Conservation (phyloP, 2,888 invertebrate genomes). For the Cyrtodaria siliqua region DNA sequence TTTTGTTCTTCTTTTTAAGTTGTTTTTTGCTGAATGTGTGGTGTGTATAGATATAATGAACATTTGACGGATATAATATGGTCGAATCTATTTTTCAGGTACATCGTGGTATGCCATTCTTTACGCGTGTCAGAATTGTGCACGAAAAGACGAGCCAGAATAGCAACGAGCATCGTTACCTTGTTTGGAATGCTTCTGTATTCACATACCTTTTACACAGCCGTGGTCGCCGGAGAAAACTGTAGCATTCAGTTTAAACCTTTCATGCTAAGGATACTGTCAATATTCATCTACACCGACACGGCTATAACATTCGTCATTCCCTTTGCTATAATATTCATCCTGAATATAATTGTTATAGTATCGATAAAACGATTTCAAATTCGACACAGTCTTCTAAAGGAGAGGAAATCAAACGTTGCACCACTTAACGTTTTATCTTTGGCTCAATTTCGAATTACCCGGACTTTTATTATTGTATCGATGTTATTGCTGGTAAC, state of each 20-base stretch:
- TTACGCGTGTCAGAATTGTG: slow-evolving; percentile 86
- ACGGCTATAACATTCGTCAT: slow-evolving; percentile 72
- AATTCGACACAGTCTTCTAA: slow-evolving; percentile 26
- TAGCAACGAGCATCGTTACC: slow-evolving; percentile 60
- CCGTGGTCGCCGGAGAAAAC: slow-evolving; percentile 46
- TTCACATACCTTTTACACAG: slow-evolving; percentile 74
- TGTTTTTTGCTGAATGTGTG: no score
- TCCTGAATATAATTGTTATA: slow-evolving; percentile 69
- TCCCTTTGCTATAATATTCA: slow-evolving; percentile 72
- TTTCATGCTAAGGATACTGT: slow-evolving; percentile 59
- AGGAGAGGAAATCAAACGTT: slow-evolving; percentile 25
- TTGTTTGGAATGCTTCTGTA: slow-evolving; percentile 69
- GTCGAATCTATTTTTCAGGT: slow-evolving; percentile 88
- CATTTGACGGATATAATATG: no score
- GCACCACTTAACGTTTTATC: slow-evolving; percentile 55
- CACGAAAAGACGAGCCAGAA: slow-evolving; percentile 68
- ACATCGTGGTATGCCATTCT: slow-evolving; percentile 93
- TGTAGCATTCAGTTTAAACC: slow-evolving; percentile 51
- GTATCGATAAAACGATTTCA: slow-evolving; percentile 43
- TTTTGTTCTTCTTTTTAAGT: no score
- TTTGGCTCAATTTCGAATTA: slow-evolving; percentile 71
- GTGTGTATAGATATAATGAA: no score
- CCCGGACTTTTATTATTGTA: slow-evolving; percentile 77
- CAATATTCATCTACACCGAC: slow-evolving; percentile 73
- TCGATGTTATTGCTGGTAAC: slow-evolving; percentile 77